Evolutionary conservation across 2,888 invertebrate species (phyloP).

Genomic region (Hartigia nigra): DNA sequence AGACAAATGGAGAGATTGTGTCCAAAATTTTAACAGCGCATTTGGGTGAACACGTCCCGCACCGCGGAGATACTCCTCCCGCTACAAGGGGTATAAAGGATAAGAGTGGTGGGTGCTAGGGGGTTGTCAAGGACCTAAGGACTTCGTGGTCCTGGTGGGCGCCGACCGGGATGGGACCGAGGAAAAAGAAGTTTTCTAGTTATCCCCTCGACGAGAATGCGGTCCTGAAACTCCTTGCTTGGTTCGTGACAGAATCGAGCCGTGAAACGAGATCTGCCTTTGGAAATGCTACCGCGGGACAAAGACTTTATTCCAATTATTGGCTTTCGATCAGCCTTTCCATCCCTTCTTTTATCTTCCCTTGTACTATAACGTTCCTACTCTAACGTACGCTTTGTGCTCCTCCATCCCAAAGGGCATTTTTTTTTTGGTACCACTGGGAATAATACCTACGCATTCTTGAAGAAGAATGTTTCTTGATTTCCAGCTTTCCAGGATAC

Average conservation of each 20-base stretch:
- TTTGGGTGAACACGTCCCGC: conserved; percentile 68
- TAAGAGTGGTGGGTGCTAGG: conserved; percentile 27
- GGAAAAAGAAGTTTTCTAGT: conserved; percentile 64
- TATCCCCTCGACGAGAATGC: conserved; percentile 51
- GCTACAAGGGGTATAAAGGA: conserved; percentile 41
- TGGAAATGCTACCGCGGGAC: conserved; percentile 29
- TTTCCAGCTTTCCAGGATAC: background rate
- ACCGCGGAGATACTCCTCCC: conserved; percentile 67
- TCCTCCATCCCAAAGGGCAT: background rate
- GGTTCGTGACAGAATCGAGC: conserved; percentile 64
- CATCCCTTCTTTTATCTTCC: conserved; percentile 1
- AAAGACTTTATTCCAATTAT: conserved; percentile 61
- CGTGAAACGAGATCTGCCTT: conserved; percentile 64
- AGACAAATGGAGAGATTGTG: conserved; percentile 84
- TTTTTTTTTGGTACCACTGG: background rate
- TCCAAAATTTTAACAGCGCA: conserved; percentile 84
- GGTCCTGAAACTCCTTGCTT: conserved; percentile 48
- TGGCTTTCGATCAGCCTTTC: conserved; percentile 51
- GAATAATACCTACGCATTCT: background rate
- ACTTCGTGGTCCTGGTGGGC: background rate
- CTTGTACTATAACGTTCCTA: background rate
- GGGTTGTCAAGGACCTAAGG: conserved; percentile 27
- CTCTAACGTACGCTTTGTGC: background rate
- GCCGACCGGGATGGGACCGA: conserved; percentile 33
- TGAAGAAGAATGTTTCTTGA: background rate